Evolutionary conservation across 1,140 invertebrate genomes (phyloP).

Genomic region (Apis mellifera): DNA sequence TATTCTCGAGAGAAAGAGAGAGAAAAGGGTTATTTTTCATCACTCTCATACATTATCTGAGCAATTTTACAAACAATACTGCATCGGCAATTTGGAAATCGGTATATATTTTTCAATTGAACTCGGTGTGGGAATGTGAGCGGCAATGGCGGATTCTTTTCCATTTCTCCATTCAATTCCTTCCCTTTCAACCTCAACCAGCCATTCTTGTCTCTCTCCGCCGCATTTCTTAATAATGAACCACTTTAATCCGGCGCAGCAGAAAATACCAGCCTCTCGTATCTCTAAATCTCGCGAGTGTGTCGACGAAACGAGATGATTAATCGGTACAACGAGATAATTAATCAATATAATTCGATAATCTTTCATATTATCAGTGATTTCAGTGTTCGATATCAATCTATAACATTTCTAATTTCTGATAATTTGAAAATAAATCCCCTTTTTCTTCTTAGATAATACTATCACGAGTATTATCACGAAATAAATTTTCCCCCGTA

Average conservation of each 20-base stretch:
- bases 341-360: constrained; percentile 44
- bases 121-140: constrained; percentile 27
- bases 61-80: neutral
- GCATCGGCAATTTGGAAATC: constrained; percentile 31
- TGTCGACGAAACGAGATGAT: constrained; percentile 36
- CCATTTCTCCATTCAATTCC: constrained; percentile 41
- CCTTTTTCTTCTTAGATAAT: no score
- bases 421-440: no score
- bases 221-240: constrained; percentile 67
- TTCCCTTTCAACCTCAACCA: constrained; percentile 9
- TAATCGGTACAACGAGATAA: constrained; percentile 48
- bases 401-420: no score
- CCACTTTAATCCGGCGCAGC: constrained; percentile 61
- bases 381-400: no score
- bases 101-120: constrained; percentile 34
- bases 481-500: no score
- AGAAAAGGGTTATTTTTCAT: no score
- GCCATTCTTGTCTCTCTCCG: constrained; percentile 28
- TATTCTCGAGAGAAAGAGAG: no score
- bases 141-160: constrained; percentile 45
- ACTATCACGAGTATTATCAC: no score
- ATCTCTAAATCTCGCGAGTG: constrained; percentile 46
- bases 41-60: neutral
- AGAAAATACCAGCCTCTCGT: constrained; percentile 42
- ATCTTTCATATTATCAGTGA: neutral